phyloP scores from a whole-genome alignment of 2,888 invertebrate species.

The Capitulum mitella region DNA sequence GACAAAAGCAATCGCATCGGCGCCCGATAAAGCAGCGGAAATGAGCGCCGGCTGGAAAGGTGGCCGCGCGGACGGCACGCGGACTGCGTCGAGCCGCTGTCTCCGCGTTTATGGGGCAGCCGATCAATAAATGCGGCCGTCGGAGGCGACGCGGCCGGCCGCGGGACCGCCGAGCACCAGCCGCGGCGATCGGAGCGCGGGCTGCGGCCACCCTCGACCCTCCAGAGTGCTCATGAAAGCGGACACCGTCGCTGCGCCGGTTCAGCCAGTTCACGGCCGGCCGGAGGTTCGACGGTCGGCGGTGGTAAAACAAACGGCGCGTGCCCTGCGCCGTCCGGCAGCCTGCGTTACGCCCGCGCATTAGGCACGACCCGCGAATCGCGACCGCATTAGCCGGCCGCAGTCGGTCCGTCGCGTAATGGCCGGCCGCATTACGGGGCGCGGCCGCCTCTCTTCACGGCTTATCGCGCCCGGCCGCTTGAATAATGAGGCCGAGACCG shows the following conservation, averaged over 20 bases:
- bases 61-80: not conserved
- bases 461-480: not conserved
- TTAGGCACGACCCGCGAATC: not conserved
- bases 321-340: not conserved
- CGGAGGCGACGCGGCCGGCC: not conserved
- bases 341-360: not conserved
- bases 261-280: too few relatives aligned
- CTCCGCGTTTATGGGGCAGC: not conserved
- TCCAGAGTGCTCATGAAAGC: too few relatives aligned
- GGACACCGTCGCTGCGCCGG: too few relatives aligned
- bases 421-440: not conserved
- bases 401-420: not conserved
- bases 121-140: constrained; percentile 5
- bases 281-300: too few relatives aligned
- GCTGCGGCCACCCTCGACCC: too few relatives aligned
- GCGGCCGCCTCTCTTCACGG: not conserved
- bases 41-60: not conserved
- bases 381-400: not conserved
- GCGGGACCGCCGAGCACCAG: not conserved
- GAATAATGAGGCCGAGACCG: not conserved
- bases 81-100: not conserved
- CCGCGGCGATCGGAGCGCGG: too few relatives aligned
- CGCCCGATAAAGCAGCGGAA: constrained; percentile 1
- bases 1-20: not conserved
- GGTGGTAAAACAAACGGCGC: not conserved